A percentile compares a stretch with the other conserved stretches of the same genome.
Conservation (phyloP, 2,888 invertebrate genomes). For the Diarsia brunnea region DNA sequence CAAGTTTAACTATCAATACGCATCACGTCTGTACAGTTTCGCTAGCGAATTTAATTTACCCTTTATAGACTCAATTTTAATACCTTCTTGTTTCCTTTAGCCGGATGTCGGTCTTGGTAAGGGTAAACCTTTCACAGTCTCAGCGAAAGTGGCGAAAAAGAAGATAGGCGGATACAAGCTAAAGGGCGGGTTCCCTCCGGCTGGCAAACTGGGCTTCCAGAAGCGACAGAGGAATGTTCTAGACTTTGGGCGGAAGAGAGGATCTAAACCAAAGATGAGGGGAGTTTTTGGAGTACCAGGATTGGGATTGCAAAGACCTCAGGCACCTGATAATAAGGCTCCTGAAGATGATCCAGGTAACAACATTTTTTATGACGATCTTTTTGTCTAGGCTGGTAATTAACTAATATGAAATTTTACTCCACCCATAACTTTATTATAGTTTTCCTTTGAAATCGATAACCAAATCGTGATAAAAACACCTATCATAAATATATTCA, state of each 20-base stretch:
- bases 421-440: not conserved
- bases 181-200: slow-evolving; percentile 92
- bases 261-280: slow-evolving; percentile 96
- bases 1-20: not conserved
- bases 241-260: slow-evolving; percentile 95
- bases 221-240: slow-evolving; percentile 93
- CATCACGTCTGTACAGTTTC: not conserved
- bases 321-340: slow-evolving; percentile 90
- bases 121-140: slow-evolving; percentile 94
- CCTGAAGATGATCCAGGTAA: slow-evolving; percentile 89
- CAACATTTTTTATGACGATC: not conserved
- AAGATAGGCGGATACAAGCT: slow-evolving; percentile 93
- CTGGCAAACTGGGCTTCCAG: slow-evolving; percentile 93
- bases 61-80: not conserved
- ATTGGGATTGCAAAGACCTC: slow-evolving; percentile 93
- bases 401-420: not conserved
- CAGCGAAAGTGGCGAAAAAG: slow-evolving; percentile 94
- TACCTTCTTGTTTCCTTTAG: slow-evolving; percentile 68
- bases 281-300: slow-evolving; percentile 96
- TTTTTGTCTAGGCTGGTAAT: not conserved
- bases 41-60: not conserved
- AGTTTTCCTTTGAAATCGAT: not conserved
- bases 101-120: slow-evolving; percentile 93
- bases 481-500: not conserved
- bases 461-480: not conserved